Base-by-base conservation (phyloP, 92 coral and sea anemone species). In the Montipora capitata region DNA sequence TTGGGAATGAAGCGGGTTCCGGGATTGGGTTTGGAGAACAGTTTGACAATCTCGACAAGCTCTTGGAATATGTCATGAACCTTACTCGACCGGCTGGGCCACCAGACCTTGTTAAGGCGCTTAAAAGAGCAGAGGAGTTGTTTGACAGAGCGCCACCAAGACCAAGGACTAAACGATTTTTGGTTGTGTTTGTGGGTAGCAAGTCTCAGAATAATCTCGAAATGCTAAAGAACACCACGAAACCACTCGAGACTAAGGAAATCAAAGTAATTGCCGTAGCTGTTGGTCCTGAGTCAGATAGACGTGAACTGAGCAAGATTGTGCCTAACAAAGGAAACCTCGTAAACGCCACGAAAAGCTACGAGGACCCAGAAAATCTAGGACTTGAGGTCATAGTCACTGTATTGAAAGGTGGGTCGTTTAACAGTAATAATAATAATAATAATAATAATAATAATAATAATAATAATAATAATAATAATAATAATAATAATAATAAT, bases 371-470 rank as follows among this genome's bases (percentile, higher is more conserved):
- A 57, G 71, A 78, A 27, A 85, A 79, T 16, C 64, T 95, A 40
- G 96, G 92, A 62, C 94, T 96, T 18, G 75, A 86, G 51, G 83
- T 97, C 18, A 92, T 94, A 80, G 95, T 86, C 54, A 95, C 87
- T 35, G 86, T 93, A 12, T 72, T 96, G 18, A 79, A 96, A 83
- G 97, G 99, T 95, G 74, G 88, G 90, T 27, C 0, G 39, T 57
- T 40, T 20, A 14, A n/a, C n/a, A n/a, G n/a, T n/a, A n/a, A n/a
- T n/a, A n/a, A n/a, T n/a, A n/a, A n/a, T n/a, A n/a, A n/a, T n/a
- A n/a, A n/a, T n/a, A n/a, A n/a, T n/a, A n/a, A n/a, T n/a, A n/a
- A n/a, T n/a, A n/a, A n/a, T n/a, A n/a, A n/a, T n/a, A n/a, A n/a
- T n/a, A n/a, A n/a, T n/a, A n/a, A n/a, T n/a, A n/a, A n/a, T n/a